Base-by-base conservation (phyloP, 2,797 vertebrate genomes). In the Neosalanx taihuensis region DNA sequence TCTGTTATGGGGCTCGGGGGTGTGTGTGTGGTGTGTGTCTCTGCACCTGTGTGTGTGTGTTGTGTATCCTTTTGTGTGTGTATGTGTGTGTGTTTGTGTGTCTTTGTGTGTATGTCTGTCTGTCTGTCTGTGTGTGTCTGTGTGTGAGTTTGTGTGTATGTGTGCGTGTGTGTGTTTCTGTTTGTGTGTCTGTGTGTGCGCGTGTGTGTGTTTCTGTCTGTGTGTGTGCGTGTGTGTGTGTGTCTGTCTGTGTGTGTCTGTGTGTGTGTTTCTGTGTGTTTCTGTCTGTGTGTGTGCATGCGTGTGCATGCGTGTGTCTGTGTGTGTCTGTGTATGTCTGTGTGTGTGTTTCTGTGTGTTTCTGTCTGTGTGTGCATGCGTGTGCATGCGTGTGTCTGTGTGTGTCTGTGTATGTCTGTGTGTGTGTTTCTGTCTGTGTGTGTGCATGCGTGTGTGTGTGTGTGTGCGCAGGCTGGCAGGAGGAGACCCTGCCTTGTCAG, bases 401-500 rank as follows among this genome's bases (percentile, higher is more conserved):
- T 56, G 15, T 6, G 49, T 23, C 2, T 26, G 5, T 71, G 23
- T 26, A 26, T 77, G 33, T 29, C 5, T 69, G 35, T 56, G 15
- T 6, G 66, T 66, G 23, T 67, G 68, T 63, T 29, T 46, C 15
- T 9, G 53, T 23, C 7, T 23, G 3, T 69, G 66, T 59, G 29
- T 57, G 13, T 72, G 61, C 71, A 57, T 76, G 64, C 59, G 65
- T 56, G 35, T 75, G 37, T 75, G 63, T 73, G 29, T 76, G 41
- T 74, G 67, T 78, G 58, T 69, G 37, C 70, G 35, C 71, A 97
- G 96, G 88, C 72, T 98, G 41, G 89, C 90, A 87, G 93, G 89
- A 79, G 93, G 89, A 29, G 93, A 93, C 76, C 85, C 90, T 2
- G 90, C 91, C n/a, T 70, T 95, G 76, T 78, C 84, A 68, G 95